Base-by-base conservation (phyloP, 2,113 vertebrate genomes). In the Otus sunia region DNA sequence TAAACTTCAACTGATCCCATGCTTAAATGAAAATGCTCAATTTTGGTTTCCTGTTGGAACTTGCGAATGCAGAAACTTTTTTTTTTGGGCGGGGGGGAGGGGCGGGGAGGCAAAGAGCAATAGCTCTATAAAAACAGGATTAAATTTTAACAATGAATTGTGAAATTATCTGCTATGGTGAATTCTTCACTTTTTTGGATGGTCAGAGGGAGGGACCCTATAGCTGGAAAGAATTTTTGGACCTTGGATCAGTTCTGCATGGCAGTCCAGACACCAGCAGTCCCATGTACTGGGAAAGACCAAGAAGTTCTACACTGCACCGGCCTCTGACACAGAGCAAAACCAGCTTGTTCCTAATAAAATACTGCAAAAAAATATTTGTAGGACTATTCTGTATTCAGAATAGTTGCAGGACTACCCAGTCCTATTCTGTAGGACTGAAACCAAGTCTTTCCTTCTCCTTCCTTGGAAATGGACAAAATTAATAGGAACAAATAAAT, bases 31-130 rank as follows among this genome's bases (percentile, higher is more conserved):
- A 77, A 94, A 81, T 23, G 41, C 8, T 66, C 25, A 23, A n/a
- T 47, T 94, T 92, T 73, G 29, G 55, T 73, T 92, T 96, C 83
- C 59, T 58, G 9, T 11, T 88, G 50, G 53, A 92, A 73, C 17
- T 29, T 37, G 45, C 26, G 79, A 47, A 63, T 37, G 39, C 16
- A 94, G 67, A 80, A 81, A 32, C 2, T 15, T n/a, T 47, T 3
- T 36, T 10, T 39, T 68, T 63, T 27, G 13, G 0, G 2, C 2
- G 2, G 2, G 25, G 20, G 5, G 5, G 7, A n/a, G n/a, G n/a
- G n/a, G n/a, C n/a, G 14, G 6, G 5, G 36, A 21, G 8, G 20
- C 22, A 82, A 77, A 94, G 32, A 67, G 45, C 29, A 85, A 86
- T 3, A 50, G 9, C 8, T 68, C 34, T 52, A 8, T 47, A 23